Conservation (phyloP, 2,888 invertebrate species). For the Drosophila merina region DNA sequence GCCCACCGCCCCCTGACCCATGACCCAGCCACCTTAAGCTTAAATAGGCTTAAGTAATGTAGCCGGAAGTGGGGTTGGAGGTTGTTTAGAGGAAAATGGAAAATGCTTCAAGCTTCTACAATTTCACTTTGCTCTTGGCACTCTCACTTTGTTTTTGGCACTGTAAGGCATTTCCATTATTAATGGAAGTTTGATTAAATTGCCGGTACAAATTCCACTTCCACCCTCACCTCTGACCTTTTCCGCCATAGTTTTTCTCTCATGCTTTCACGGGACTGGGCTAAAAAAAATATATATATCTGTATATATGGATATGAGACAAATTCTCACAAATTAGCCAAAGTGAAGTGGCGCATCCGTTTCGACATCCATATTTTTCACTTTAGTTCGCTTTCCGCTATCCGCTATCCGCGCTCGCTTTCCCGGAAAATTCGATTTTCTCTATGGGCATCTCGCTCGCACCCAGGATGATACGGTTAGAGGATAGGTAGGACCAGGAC, state of each 20-base stretch:
- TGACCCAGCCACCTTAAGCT: slow-evolving; percentile 15
- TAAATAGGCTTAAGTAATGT: slow-evolving; percentile 66
- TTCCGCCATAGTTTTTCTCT: background rate
- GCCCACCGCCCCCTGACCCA: background rate
- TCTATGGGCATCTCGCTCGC: background rate
- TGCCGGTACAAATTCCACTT: slow-evolving; percentile 43
- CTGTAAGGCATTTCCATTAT: slow-evolving; percentile 62
- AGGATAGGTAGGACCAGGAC: background rate
- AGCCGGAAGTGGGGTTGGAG: slow-evolving; percentile 17
- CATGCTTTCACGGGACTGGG: no score
- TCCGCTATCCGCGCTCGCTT: background rate
- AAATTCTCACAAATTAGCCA: slow-evolving; percentile 68
- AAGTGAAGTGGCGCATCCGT: slow-evolving; percentile 42
- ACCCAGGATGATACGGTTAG: background rate
- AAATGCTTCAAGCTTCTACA: slow-evolving; percentile 36
- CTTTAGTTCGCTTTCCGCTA: background rate
- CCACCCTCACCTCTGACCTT: background rate
- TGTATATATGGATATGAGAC: slow-evolving; percentile 57
- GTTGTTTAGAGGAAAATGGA: slow-evolving; percentile 6
- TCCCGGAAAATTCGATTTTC: slow-evolving; percentile 26
- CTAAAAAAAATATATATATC: slow-evolving; percentile 3
- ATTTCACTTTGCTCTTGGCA: slow-evolving; percentile 41
- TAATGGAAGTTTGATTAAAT: slow-evolving; percentile 78
- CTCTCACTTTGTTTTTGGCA: slow-evolving; percentile 42
- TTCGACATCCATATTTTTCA: slow-evolving; percentile 16